Evolutionary conservation across 2,113 vertebrate species (phyloP).

Genomic region (Podocnemis expansa): DNA sequence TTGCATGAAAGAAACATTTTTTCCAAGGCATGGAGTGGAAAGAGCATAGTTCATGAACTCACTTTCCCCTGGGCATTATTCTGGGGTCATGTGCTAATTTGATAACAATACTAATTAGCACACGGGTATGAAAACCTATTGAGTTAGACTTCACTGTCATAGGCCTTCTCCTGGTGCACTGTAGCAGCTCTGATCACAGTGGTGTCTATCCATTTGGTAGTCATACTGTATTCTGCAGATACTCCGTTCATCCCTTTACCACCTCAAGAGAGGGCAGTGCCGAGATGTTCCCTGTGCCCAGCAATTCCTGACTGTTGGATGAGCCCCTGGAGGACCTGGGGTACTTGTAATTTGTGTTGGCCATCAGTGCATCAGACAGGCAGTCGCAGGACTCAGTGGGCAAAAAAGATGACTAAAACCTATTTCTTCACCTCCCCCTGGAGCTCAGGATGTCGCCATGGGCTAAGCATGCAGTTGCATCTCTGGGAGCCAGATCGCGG

Average conservation of each 20-base stretch:
- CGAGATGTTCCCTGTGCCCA: fast-evolving
- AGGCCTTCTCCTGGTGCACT: neutral
- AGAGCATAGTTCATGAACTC: neutral
- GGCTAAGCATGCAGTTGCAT: neutral
- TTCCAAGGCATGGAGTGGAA: neutral
- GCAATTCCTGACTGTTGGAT: neutral
- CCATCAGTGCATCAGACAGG: neutral
- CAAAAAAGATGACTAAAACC: neutral
- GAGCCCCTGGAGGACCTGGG: neutral
- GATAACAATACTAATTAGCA: neutral
- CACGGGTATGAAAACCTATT: neutral
- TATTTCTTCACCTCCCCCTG: neutral
- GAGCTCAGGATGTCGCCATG: neutral
- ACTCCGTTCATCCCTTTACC: neutral
- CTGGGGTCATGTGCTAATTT: neutral
- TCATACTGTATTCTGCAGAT: neutral
- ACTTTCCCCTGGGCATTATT: neutral
- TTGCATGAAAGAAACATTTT: neutral
- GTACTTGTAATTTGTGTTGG: neutral
- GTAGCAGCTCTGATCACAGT: neutral
- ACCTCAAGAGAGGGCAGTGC: neutral
- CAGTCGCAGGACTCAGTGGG: fast-evolving
- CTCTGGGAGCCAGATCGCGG: neutral
- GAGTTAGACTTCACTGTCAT: neutral
- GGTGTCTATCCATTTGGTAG: neutral